Conservation (phyloP, 2,888 invertebrate species). For the Sesia bembeciformis region DNA sequence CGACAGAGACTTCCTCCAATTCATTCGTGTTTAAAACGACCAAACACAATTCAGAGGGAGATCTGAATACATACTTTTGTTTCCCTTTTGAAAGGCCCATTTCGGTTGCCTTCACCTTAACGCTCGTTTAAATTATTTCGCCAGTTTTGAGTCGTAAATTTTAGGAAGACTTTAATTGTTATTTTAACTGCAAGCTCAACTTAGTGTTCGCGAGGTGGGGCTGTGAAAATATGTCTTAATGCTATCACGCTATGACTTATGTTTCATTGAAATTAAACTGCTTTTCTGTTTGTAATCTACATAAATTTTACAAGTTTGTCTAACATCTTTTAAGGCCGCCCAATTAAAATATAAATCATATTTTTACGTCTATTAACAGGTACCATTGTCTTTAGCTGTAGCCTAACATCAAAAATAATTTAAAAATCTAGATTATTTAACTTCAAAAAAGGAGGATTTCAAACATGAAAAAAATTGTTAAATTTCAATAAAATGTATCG, state of each 20-base stretch:
- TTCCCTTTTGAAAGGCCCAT: constrained; percentile 56
- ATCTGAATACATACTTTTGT: constrained; percentile 59
- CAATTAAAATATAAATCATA: too few relatives aligned
- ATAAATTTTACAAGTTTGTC: constrained; percentile 22
- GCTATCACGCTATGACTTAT: constrained; percentile 66
- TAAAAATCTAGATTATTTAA: too few relatives aligned
- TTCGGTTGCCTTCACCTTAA: constrained; percentile 50
- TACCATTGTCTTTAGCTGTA: too few relatives aligned
- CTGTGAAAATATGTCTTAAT: constrained; percentile 70
- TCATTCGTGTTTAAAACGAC: constrained; percentile 45
- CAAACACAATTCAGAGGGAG: constrained; percentile 40
- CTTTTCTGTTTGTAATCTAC: constrained; percentile 17
- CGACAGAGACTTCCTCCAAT: constrained; percentile 34
- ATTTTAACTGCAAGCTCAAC: constrained; percentile 72
- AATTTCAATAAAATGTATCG: too few relatives aligned
- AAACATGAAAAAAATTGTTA: background rate
- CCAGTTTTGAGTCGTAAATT: constrained; percentile 72
- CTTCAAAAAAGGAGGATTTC: too few relatives aligned
- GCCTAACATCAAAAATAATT: too few relatives aligned
- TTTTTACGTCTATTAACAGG: too few relatives aligned
- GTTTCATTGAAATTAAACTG: constrained; percentile 50
- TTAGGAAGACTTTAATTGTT: constrained; percentile 71
- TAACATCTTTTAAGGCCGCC: background rate
- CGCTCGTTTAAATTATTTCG: constrained; percentile 66
- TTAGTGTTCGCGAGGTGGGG: constrained; percentile 47